Percentiles rank a stretch among this genome's conserved stretches.
Conservation (phyloP, 2,888 invertebrate species). For the Pelosia muscerda region DNA sequence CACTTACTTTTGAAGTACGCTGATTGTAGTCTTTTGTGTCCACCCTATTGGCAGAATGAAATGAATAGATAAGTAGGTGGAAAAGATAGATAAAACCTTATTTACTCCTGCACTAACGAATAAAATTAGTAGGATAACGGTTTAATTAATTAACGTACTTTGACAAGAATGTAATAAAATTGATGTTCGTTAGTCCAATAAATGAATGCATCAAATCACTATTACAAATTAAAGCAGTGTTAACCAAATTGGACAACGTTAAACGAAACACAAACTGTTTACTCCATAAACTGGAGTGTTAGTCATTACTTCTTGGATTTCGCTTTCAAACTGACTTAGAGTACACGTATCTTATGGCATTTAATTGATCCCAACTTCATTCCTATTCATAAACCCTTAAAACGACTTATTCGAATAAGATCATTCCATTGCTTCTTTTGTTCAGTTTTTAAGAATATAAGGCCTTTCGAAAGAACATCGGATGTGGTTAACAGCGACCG, state of each 20-base stretch:
- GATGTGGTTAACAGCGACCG: constrained; percentile 28
- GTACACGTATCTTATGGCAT: constrained; percentile 77
- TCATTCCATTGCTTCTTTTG: constrained; percentile 53
- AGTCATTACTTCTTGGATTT: constrained; percentile 79
- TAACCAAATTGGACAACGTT: constrained; percentile 62
- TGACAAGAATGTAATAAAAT: not conserved
- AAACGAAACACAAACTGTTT: constrained; percentile 62
- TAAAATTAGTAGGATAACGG: too few species aligned
- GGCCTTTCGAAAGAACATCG: constrained; percentile 44
- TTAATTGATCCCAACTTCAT: constrained; percentile 74
- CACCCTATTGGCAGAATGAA: too few species aligned
- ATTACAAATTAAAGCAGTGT: constrained; percentile 62
- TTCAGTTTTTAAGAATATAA: not conserved
- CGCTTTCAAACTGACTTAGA: constrained; percentile 74
- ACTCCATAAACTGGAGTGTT: constrained; percentile 68
- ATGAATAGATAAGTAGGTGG: too few species aligned
- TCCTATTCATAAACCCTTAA: constrained; percentile 54
- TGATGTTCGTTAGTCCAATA: constrained; percentile 9
- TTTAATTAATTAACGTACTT: too few species aligned
- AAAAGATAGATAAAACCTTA: too few species aligned
- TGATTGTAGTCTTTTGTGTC: too few species aligned
- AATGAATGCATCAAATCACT: constrained; percentile 41
- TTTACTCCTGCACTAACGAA: too few species aligned
- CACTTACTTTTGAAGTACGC: too few species aligned
- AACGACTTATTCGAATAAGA: constrained; percentile 28